These are phyloP conservation scores for Spilarctia lutea DNA, from an alignment of 2,888 invertebrate species.

Conservation along the genomic window DNA sequence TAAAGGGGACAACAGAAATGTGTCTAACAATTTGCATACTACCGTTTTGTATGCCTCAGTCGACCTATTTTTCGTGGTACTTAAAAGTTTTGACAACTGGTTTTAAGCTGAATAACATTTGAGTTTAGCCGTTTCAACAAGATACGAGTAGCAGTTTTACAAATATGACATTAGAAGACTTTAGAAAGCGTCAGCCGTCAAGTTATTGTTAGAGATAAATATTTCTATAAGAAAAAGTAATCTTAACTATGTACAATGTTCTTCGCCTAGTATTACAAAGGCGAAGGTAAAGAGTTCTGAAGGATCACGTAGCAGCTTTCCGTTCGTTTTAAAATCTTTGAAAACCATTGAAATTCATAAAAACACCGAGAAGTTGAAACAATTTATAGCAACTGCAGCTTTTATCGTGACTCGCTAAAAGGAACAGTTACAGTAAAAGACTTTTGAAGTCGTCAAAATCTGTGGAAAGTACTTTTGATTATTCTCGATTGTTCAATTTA, in stretches of 20 bases:
- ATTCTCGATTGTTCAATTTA: neutral
- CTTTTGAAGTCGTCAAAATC: neutral
- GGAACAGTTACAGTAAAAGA: neutral
- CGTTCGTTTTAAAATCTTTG: neutral
- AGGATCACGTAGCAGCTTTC: neutral
- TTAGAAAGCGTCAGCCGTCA: neutral
- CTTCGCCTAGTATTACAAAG: neutral
- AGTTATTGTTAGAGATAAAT: neutral
- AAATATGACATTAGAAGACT: neutral
- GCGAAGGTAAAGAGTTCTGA: neutral
- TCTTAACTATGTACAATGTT: neutral
- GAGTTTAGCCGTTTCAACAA: neutral
- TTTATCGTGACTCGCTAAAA: neutral
- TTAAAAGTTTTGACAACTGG: neutral
- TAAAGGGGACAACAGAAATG: neutral
- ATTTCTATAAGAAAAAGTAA: neutral
- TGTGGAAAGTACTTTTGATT: neutral
- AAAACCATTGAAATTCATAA: neutral
- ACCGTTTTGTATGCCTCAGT: neutral
- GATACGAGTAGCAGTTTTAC: neutral
- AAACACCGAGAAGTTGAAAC: neutral
- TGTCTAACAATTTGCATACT: neutral
- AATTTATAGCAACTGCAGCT: neutral
- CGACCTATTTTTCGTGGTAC: neutral
- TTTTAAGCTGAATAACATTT: neutral